Evolutionary conservation across 2,888 invertebrate genomes (phyloP), one percentile per base, ranked within the genome.

Genomic region (Macrosiphum euphorbiae): DNA sequence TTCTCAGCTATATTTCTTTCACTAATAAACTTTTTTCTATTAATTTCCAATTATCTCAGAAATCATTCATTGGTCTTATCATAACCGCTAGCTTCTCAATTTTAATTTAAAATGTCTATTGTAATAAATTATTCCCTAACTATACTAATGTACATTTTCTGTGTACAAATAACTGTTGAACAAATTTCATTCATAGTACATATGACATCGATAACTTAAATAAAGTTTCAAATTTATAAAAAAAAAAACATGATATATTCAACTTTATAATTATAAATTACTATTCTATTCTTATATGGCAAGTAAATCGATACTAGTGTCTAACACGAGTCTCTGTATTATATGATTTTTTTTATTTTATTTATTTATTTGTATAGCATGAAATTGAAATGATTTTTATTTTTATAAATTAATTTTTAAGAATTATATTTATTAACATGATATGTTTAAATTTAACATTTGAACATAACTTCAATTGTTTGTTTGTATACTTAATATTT

Each of bases 401-500:
- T 55, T 26, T n/a, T 16, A n/a, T 44, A n/a, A 24, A 11, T 44
- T 91, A 10, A 41, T 84, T 41, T 55, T 91, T 84, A 52, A 20
- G 26, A 84, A 52, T 41, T 78, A 28, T 78, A n/a, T 91, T 58
- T n/a, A 86, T 16, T 26, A 24, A 47, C 8, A 35, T 87, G 26
- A 87, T 50, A 10, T 84, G 24, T 92, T 47, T 47, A 3, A 55
- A 85, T 92, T 86, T 47, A 58, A 86, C 44, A 26, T 61, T 87
- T 61, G 7, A 20, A 91, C 47, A 47, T 26, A 86, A 24, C 58
- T 47, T 55, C 0, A 26, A 87, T 47, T 87, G 86, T 50, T 47
- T 87, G 86, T 50, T 87, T 92, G 50, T 92, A 61, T 86, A 91
- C 47, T 28, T 67, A 50, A 61, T 61, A 28, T 35, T 88, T 41